Conservation (phyloP, 1,140 invertebrate species). For the Caenorhabditis tropicalis region DNA sequence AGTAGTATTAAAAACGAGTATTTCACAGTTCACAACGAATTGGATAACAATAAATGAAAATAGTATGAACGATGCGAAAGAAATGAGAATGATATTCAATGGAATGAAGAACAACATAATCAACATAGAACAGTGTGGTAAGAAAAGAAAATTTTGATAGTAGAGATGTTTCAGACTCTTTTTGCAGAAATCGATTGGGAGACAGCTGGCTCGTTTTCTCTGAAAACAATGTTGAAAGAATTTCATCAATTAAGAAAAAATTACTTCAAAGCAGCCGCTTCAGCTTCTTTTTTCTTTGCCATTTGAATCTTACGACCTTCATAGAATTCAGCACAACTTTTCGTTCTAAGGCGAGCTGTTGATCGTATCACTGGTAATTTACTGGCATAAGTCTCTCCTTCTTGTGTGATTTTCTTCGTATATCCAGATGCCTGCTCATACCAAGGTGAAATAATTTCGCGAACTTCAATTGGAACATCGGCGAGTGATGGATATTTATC, state of each 20-base stretch:
- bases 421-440: slow-evolving; percentile 40
- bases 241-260: not conserved
- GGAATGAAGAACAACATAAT: not conserved
- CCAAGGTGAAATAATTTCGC: slow-evolving; percentile 40
- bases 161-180: not conserved
- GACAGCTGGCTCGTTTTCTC: slow-evolving; percentile 19
- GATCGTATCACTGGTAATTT: slow-evolving; percentile 35
- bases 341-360: slow-evolving; percentile 39
- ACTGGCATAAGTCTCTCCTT: slow-evolving; percentile 25
- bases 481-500: not conserved
- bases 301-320: not conserved
- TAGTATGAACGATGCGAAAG: not conserved
- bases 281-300: slow-evolving; percentile 32
- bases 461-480: slow-evolving; percentile 5
- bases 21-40: not conserved
- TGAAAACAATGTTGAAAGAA: not conserved
- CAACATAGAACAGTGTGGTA: not conserved
- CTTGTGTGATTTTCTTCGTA: slow-evolving; percentile 30
- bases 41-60: not conserved
- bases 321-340: slow-evolving; percentile 35
- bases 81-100: slow-evolving; percentile 28
- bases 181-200: not conserved
- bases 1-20: not conserved
- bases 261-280: not conserved
- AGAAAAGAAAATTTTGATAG: not conserved